Percentiles rank a stretch among this genome's conserved stretches.
These are phyloP conservation scores for Aporophyla lueneburgensis DNA, from an alignment of 2,888 invertebrate genomes.

Conservation along the genomic window DNA sequence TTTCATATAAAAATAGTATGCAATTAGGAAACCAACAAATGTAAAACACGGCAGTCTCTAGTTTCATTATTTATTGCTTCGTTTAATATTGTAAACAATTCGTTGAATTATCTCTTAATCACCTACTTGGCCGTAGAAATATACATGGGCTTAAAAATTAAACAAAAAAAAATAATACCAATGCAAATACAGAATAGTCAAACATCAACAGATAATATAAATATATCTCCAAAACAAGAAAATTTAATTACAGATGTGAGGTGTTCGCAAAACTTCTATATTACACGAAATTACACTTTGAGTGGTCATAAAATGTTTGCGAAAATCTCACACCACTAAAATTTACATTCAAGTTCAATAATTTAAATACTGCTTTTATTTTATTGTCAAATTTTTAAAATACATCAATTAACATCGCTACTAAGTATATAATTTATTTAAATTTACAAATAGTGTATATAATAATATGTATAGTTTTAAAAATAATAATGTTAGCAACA, in stretches of 20 bases:
- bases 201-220: conserved; percentile 88
- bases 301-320: conserved; percentile 56
- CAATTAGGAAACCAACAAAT: too few relatives aligned
- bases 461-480: conserved; percentile 64
- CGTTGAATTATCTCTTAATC: conserved; percentile 83
- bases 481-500: conserved; percentile 69
- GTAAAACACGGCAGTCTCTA: conserved; percentile 68
- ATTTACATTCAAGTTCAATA: conserved; percentile 75
- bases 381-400: conserved; percentile 89
- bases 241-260: conserved; percentile 66
- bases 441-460: conserved; percentile 70
- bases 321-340: conserved; percentile 51
- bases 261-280: conserved; percentile 53
- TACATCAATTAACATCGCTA: conserved; percentile 78
- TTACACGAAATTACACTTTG: conserved; percentile 71
- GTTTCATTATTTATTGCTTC: conserved; percentile 86
- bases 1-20: too few relatives aligned
- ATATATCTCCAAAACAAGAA: conserved; percentile 85
- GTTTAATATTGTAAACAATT: conserved; percentile 88
- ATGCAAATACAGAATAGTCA: conserved; percentile 86
- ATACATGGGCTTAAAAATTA: conserved; percentile 81
- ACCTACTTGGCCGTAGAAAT: conserved; percentile 80
- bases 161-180: conserved; percentile 86
- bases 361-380: conserved; percentile 89
- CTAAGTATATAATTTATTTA: conserved; percentile 69